Conservation (phyloP, 2,888 invertebrate species). For the Quadroppia sp. region DNA sequence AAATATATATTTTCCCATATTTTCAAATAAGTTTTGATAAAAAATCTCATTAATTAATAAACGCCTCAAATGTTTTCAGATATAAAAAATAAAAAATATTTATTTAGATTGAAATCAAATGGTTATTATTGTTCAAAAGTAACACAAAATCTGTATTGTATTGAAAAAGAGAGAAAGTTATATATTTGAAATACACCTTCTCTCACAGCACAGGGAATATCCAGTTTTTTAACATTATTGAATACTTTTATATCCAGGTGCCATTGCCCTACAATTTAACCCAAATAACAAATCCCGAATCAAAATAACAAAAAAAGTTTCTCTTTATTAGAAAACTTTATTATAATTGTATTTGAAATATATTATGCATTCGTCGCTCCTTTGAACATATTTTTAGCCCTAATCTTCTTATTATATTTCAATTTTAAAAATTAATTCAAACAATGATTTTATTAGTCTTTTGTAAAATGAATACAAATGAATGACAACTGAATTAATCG, state of each 20-base stretch:
- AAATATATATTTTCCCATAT: neutral
- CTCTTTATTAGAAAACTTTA: neutral
- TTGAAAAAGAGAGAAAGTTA: neutral
- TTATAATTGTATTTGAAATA: neutral
- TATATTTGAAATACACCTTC: neutral
- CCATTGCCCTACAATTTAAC: conserved; percentile 30
- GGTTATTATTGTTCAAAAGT: neutral
- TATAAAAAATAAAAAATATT: neutral
- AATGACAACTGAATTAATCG: conserved; percentile 20
- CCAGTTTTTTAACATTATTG: neutral
- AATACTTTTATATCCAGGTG: neutral
- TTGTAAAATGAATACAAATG: neutral
- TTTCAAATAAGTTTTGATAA: too few relatives aligned
- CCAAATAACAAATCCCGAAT: neutral
- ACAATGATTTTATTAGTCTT: conserved; percentile 17
- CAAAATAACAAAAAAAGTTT: neutral
- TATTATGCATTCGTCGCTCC: conserved; percentile 5
- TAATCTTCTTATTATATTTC: neutral
- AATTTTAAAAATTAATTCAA: neutral
- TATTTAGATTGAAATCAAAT: neutral
- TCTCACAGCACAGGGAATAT: conserved; percentile 7
- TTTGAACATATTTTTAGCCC: conserved; percentile 20
- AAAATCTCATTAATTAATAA: neutral
- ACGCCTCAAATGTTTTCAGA: conserved; percentile 20
- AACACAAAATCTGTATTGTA: neutral